Evolutionary conservation across 1,140 invertebrate genomes (phyloP).

Genomic region (Macrosteles quadrilineatus): DNA sequence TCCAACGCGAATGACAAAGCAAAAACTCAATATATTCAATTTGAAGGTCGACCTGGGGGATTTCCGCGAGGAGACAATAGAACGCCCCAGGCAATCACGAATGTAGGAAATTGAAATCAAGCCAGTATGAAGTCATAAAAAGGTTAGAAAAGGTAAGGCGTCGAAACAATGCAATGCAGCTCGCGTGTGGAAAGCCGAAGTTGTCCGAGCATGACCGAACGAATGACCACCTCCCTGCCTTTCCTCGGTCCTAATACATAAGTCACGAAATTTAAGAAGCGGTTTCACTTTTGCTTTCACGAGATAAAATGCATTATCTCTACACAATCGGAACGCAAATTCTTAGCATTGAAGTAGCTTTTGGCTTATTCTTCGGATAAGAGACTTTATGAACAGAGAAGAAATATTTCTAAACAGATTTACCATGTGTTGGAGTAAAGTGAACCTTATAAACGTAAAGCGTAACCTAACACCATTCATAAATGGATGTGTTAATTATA

Average conservation of each 20-base stretch:
- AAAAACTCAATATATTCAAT: slow-evolving; percentile 2
- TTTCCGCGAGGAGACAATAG: slow-evolving; percentile 10
- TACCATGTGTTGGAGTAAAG: too few species aligned
- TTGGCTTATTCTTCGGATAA: too few species aligned
- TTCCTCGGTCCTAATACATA: neutral
- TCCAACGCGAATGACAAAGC: neutral
- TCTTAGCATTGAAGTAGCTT: too few species aligned
- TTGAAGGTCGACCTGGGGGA: neutral
- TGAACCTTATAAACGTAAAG: too few species aligned
- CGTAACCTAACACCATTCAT: too few species aligned
- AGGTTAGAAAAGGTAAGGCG: neutral
- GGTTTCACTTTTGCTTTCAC: slow-evolving; percentile 8
- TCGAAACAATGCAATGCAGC: neutral
- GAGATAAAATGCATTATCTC: neutral
- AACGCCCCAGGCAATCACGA: neutral
- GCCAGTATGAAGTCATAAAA: neutral
- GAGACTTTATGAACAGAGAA: too few species aligned
- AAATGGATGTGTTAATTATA: too few species aligned
- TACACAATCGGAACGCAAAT: too few species aligned
- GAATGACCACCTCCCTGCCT: neutral
- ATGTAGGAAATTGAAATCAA: neutral
- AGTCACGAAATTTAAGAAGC: slow-evolving; percentile 11
- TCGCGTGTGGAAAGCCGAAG: neutral
- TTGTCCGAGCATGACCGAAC: neutral
- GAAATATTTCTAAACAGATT: too few species aligned